These are phyloP conservation scores for Hirtodrosophila cameraria DNA, from an alignment of 2,888 invertebrate species.

Conservation along the genomic window DNA sequence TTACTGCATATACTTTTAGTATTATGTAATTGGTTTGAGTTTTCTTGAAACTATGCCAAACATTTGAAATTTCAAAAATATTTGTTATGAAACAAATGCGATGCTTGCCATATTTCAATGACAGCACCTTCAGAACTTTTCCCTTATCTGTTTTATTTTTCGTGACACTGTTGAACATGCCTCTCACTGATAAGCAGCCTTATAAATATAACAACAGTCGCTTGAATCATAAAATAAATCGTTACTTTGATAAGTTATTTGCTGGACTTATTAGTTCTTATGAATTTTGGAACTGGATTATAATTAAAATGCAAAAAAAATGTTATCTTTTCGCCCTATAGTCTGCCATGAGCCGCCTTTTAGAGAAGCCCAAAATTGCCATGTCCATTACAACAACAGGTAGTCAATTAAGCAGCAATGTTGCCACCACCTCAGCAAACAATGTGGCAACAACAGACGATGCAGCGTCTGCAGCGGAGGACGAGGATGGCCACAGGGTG, in stretches of 20 bases:
- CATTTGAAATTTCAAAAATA: conserved; percentile 9
- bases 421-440: conserved; percentile 22
- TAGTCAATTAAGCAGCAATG: conserved; percentile 70
- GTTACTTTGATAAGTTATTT: conserved; percentile 11
- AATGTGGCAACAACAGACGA: conserved; percentile 34
- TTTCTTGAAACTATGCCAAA: conserved; percentile 53
- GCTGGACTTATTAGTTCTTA: conserved; percentile 2
- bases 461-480: conserved; percentile 33
- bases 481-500: conserved; percentile 42
- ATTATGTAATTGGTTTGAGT: conserved; percentile 9
- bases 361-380: conserved; percentile 83
- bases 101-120: neutral
- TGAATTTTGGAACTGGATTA: neutral
- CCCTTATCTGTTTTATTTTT: too few relatives aligned
- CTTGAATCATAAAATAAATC: neutral
- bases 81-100: conserved; percentile 45
- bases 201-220: neutral
- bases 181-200: conserved; percentile 18
- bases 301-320: conserved; percentile 7
- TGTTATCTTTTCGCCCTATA: conserved; percentile 33
- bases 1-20: neutral
- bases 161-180: conserved; percentile 8
- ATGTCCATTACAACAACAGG: conserved; percentile 82
- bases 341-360: conserved; percentile 83
- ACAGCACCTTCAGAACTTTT: neutral